phyloP scores from a whole-genome alignment of 2,797 vertebrate species.

The Iguana delicatissima region DNA sequence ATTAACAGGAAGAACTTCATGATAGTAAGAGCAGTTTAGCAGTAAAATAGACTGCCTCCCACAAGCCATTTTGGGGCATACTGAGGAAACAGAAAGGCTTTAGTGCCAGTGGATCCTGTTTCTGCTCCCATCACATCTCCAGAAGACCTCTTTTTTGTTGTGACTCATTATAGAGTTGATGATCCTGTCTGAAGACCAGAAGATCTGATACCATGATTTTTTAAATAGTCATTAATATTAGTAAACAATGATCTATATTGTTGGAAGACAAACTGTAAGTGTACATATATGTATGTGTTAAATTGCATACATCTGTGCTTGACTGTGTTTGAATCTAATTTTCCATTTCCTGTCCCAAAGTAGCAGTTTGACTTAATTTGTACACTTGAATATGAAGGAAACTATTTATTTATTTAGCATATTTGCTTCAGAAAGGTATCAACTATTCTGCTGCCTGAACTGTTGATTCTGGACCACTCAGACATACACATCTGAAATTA shows the following conservation, averaged over 20 bases:
- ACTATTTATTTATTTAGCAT: too few species aligned
- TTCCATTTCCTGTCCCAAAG: background rate
- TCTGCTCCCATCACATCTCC: too few species aligned
- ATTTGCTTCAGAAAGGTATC: background rate
- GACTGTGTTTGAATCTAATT: background rate
- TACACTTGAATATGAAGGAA: background rate
- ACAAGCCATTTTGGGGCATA: too few species aligned
- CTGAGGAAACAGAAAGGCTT: too few species aligned
- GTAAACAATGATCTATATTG: background rate
- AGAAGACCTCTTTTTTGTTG: too few species aligned
- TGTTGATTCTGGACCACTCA: slow-evolving; percentile 14
- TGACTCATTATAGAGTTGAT: slow-evolving; percentile 3
- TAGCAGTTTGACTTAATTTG: background rate
- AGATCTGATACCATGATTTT: background rate
- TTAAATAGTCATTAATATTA: background rate
- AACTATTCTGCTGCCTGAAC: background rate
- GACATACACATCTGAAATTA: background rate
- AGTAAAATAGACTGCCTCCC: too few species aligned
- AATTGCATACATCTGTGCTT: background rate
- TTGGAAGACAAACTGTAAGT: background rate
- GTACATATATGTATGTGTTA: too few species aligned
- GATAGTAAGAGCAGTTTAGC: too few species aligned
- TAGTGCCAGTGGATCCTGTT: too few species aligned
- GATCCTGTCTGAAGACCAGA: background rate
- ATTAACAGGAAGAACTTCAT: too few species aligned